Conservation (phyloP, 2,888 invertebrate species). For the Deladenus siricidicola region DNA sequence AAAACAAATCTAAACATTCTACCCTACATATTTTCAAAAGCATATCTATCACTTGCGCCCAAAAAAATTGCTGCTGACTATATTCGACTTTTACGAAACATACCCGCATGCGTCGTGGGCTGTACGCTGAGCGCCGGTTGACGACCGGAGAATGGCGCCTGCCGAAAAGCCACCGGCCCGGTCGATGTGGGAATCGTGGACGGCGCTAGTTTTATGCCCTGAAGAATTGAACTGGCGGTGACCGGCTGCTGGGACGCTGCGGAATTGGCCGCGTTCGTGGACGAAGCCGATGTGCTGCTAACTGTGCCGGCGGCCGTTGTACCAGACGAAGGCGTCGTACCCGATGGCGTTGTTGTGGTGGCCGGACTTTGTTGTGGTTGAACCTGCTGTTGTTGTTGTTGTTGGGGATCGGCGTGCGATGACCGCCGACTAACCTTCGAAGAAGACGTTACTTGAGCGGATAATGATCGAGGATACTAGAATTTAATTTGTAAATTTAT, state of each 20-base stretch:
- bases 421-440: constrained; percentile 20
- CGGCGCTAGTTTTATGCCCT: background rate
- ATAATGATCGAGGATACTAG: constrained; percentile 22
- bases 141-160: constrained; percentile 11
- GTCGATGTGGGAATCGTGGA: background rate
- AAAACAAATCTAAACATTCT: background rate
- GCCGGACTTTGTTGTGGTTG: background rate
- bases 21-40: too few species aligned
- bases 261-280: background rate
- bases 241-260: background rate
- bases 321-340: constrained; percentile 1
- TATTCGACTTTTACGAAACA: background rate
- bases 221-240: background rate
- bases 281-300: background rate
- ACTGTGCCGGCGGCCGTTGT: background rate
- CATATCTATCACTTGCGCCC: too few species aligned
- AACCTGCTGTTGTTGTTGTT: constrained; percentile 8
- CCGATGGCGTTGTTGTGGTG: background rate
- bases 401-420: constrained; percentile 20
- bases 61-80: too few species aligned
- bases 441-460: constrained; percentile 22
- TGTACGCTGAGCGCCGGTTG: constrained; percentile 27
- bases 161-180: constrained; percentile 11
- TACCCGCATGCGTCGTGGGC: too few species aligned
- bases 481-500: background rate